These are phyloP conservation scores for Fundulus diaphanus DNA, from an alignment of 2,797 vertebrate species.

Conservation along the genomic window DNA sequence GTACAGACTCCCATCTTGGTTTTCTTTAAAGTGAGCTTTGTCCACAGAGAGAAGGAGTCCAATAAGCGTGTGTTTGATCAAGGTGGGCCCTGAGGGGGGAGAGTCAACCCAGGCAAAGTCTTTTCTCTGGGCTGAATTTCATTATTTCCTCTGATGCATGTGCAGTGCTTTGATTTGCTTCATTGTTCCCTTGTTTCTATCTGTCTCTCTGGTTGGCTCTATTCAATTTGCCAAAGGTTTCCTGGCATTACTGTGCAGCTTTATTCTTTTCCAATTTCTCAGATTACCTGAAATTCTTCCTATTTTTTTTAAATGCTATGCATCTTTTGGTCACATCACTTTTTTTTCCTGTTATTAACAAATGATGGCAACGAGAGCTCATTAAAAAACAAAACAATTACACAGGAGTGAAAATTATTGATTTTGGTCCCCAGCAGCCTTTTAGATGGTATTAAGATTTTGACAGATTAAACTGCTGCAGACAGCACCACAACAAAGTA, in stretches of 20 bases:
- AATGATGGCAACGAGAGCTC: not conserved
- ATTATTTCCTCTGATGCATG: conserved; percentile 18
- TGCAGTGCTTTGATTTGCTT: conserved; percentile 16
- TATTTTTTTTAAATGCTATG: not conserved
- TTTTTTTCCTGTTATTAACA: not conserved
- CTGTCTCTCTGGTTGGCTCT: conserved; percentile 10
- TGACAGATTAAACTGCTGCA: not conserved
- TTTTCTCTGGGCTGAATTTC: not conserved
- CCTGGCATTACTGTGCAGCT: not conserved
- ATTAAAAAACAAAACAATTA: not conserved
- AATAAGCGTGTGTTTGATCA: conserved; percentile 14
- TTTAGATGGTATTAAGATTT: not conserved
- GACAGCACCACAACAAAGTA: not conserved
- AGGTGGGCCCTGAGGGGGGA: not conserved
- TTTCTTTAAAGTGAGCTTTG: not conserved
- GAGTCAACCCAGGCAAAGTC: not conserved
- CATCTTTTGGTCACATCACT: not conserved
- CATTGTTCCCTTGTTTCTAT: conserved; percentile 10
- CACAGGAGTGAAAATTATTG: not conserved
- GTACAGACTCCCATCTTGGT: no score
- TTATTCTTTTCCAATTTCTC: conserved; percentile 1
- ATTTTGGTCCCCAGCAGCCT: not conserved
- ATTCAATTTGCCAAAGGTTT: not conserved
- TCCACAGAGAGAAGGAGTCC: not conserved
- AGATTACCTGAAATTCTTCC: not conserved